Base-by-base conservation (phyloP, 2,113 vertebrate species). In the Bubalus kerabau region DNA sequence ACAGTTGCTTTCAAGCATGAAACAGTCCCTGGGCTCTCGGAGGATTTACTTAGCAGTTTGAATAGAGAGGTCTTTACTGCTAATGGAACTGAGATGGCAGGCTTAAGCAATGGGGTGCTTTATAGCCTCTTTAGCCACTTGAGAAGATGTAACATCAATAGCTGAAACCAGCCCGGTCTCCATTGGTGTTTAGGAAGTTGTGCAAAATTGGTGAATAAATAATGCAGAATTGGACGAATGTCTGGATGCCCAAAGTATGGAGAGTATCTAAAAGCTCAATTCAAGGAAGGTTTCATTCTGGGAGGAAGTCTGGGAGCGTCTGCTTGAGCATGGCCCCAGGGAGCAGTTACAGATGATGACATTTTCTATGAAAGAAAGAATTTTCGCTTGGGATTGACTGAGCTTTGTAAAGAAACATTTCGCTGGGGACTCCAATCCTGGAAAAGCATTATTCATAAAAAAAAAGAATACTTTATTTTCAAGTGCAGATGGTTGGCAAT, bases 1-100 rank as follows among this genome's bases (percentile, higher is more conserved):
- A 99, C 99, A 98, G 99, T 99, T 99, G 99, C 99, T 99, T 99
- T 99, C 99, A 99, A 99, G 99, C 99, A 98, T 99, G 99, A 99
- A 99, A 99, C 98, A 98, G 99, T 99, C 98, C 98, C 98, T 24
- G 6, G 97, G 98, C 99, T 99, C 99, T 99, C 98, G 0, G 98
- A 99, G 99, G 99, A 99, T 99, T 99, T 99, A 99, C 99, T 99
- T 99, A 99, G 99, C 98, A 96, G 98, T 98, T 98, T 98, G 99
- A 99, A 99, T 98, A 99, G 99, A 99, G 99, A 99, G 99, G 99
- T 99, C 99, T 99, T 99, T 99, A 98, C 98, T 97, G 99, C 99
- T 99, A 99, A 99, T 99, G 99, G 99, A 99, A 98, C 98, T 94
- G 99, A 98, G 99, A 99, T 98, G 99, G 99, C 98, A 99, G 99